These are phyloP conservation scores for Clanis bilineata DNA, from an alignment of 2,888 invertebrate species.

Conservation along the genomic window DNA sequence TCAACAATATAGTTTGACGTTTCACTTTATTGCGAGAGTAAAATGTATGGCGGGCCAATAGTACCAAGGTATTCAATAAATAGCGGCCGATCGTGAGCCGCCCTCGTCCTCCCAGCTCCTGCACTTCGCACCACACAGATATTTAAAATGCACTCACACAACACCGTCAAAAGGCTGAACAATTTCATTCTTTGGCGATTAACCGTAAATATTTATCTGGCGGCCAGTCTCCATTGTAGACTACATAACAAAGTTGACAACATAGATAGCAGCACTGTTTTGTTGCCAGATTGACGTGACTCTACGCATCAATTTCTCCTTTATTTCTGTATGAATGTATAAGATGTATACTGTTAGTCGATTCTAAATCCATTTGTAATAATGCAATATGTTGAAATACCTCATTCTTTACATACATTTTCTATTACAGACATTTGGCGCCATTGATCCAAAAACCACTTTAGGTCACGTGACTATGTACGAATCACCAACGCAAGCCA, in stretches of 20 bases:
- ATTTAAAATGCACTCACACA: constrained; percentile 48
- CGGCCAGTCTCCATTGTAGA: constrained; percentile 84
- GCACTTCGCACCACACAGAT: constrained; percentile 24
- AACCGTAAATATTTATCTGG: constrained; percentile 84
- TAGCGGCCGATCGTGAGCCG: constrained; percentile 32
- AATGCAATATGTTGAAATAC: constrained; percentile 43
- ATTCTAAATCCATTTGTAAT: constrained; percentile 41
- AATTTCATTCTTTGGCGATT: constrained; percentile 64
- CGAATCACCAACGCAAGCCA: constrained; percentile 82
- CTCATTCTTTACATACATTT: constrained; percentile 72
- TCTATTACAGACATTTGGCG: constrained; percentile 80
- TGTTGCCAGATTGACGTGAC: constrained; percentile 82
- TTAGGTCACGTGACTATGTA: constrained; percentile 80
- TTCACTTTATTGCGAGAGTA: constrained; percentile 71
- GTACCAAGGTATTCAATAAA: constrained; percentile 35
- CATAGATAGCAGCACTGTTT: constrained; percentile 89
- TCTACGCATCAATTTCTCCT: constrained; percentile 68
- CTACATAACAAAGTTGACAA: constrained; percentile 87
- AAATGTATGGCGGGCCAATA: constrained; percentile 77
- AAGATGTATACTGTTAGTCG: constrained; percentile 33
- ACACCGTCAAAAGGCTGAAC: constrained; percentile 36
- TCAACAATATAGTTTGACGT: constrained; percentile 73
- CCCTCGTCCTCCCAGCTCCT: constrained; percentile 11
- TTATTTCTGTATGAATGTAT: constrained; percentile 43
- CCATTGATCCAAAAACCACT: constrained; percentile 81